phyloP scores from a whole-genome alignment of 2,888 invertebrate genomes.

The Tillus elongatus region DNA sequence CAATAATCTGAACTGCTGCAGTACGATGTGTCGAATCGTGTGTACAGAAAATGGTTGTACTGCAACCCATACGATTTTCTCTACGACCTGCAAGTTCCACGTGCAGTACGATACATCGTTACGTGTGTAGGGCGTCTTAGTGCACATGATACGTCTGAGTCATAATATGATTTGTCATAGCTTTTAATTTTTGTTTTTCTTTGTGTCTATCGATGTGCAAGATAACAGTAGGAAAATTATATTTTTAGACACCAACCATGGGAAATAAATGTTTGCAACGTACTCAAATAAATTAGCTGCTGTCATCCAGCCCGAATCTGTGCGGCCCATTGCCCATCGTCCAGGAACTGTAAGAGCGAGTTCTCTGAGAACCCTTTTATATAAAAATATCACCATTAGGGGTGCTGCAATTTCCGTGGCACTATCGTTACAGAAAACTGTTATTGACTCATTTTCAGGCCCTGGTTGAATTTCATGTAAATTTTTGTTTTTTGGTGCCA shows the following conservation, averaged over 20 bases:
- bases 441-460: conserved; percentile 10
- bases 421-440: conserved; percentile 14
- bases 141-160: conserved; percentile 12
- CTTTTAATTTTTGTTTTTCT: too few relatives aligned
- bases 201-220: conserved; percentile 17
- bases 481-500: too few relatives aligned
- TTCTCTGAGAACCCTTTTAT: conserved; percentile 11
- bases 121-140: too few relatives aligned
- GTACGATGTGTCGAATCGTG: too few relatives aligned
- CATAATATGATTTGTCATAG: conserved; percentile 17
- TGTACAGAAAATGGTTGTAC: too few relatives aligned
- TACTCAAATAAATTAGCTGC: conserved; percentile 4
- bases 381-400: conserved; percentile 18
- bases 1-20: too few relatives aligned
- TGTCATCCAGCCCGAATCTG: conserved; percentile 11
- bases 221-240: conserved; percentile 12
- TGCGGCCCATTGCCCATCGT: conserved; percentile 18
- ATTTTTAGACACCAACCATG: conserved; percentile 15
- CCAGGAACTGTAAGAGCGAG: conserved; percentile 17
- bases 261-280: conserved; percentile 13
- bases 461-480: conserved; percentile 10
- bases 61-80: too few relatives aligned
- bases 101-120: too few relatives aligned
- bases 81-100: too few relatives aligned
- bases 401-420: conserved; percentile 15